phyloP scores from a whole-genome alignment of 1,140 invertebrate genomes.

The Aphis craccivora region DNA sequence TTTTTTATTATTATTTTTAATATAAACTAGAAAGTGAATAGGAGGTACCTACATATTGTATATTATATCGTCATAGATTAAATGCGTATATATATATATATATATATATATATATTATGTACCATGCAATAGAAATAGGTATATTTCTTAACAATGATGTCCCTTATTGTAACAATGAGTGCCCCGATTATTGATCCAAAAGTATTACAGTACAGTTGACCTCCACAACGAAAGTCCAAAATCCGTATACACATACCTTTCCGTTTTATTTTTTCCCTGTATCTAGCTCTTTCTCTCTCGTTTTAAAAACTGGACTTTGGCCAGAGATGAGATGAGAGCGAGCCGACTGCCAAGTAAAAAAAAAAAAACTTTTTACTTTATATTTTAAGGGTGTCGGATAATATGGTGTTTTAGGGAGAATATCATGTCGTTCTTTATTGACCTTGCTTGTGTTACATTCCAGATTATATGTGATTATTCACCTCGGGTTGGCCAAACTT shows the following conservation, averaged over 20 bases:
- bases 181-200: constrained; percentile 34
- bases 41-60: background rate
- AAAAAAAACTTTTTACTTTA: constrained; percentile 54
- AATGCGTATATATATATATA: background rate
- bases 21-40: background rate
- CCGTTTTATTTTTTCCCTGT: constrained; percentile 30
- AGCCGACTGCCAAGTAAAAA: constrained; percentile 50
- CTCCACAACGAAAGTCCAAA: constrained; percentile 33
- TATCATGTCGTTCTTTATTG: background rate
- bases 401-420: constrained; percentile 28
- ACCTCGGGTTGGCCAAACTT: constrained; percentile 42
- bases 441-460: background rate
- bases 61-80: background rate
- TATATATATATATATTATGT: background rate
- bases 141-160: background rate
- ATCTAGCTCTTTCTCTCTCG: background rate
- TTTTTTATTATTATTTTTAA: constrained; percentile 13
- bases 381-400: constrained; percentile 45
- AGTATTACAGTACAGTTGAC: constrained; percentile 38
- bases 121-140: background rate
- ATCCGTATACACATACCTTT: constrained; percentile 25
- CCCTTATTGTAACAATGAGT: background rate
- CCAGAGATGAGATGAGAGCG: constrained; percentile 12
- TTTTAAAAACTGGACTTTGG: constrained; percentile 46
- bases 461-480: constrained; percentile 44